phyloP scores from a whole-genome alignment of 2,888 invertebrate species.

The Pardosa pseudoannulata region DNA sequence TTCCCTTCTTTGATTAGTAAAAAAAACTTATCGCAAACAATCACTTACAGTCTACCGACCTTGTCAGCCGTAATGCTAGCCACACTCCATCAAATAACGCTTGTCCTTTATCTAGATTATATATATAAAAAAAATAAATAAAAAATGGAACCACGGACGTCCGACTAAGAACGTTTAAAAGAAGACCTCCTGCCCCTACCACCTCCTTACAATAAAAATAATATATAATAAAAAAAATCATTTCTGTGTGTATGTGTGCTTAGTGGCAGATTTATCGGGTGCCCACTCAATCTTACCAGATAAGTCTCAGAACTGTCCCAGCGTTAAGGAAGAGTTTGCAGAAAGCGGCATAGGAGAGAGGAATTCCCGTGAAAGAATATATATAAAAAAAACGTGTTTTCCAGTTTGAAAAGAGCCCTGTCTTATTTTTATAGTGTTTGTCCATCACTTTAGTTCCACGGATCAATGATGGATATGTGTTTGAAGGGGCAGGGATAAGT shows the following conservation, averaged over 20 bases:
- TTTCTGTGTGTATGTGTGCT: conserved; percentile 14
- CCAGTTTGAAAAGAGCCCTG: conserved; percentile 22
- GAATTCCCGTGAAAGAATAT: no score
- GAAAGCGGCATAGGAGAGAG: conserved; percentile 2
- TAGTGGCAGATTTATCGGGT: conserved; percentile 60
- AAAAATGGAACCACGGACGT: conserved; percentile 22
- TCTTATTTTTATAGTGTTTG: conserved; percentile 26
- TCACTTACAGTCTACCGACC: neutral
- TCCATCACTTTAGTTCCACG: conserved; percentile 17
- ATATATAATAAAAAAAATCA: no score
- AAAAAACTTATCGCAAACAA: no score
- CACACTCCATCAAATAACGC: neutral
- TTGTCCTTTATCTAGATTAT: neutral
- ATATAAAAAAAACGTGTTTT: conserved; percentile 24
- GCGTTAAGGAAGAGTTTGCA: conserved; percentile 22
- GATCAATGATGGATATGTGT: conserved; percentile 18
- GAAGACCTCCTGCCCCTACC: no score
- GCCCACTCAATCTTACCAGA: conserved; percentile 56
- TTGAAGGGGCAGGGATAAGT: neutral
- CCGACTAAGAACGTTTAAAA: conserved; percentile 20
- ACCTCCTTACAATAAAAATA: neutral
- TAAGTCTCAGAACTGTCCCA: conserved; percentile 51
- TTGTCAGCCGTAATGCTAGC: neutral
- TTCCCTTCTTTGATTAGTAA: no score
- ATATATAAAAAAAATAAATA: conserved; percentile 53